These are phyloP conservation scores for Hoplias malabaricus DNA, from an alignment of 2,113 vertebrate species.

Conservation along the genomic window DNA sequence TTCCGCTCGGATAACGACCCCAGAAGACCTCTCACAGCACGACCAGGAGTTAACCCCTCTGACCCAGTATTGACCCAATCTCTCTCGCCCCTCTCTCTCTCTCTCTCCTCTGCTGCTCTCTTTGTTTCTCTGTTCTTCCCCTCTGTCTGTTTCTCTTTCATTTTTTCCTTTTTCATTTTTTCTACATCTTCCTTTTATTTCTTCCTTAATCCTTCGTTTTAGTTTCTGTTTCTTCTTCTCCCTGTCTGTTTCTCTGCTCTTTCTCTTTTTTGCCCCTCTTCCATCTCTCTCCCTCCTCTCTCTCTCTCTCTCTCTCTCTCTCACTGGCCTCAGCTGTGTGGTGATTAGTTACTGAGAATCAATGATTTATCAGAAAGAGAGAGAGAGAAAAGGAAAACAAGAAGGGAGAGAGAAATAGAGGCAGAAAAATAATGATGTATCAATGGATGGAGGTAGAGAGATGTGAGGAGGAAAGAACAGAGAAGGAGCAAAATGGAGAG, in stretches of 20 bases:
- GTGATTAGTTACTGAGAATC: slow-evolving; percentile 42
- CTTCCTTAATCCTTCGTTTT: too few relatives aligned
- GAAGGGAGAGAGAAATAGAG: background rate
- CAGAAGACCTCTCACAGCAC: slow-evolving; percentile 56
- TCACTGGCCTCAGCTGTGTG: slow-evolving; percentile 32
- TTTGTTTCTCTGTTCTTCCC: background rate
- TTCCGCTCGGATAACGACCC: slow-evolving; percentile 73
- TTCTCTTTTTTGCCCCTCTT: background rate
- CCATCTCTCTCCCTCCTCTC: background rate
- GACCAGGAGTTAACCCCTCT: slow-evolving; percentile 44
- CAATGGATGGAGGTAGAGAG: too few relatives aligned
- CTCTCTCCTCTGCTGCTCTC: background rate
- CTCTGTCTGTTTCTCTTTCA: background rate
- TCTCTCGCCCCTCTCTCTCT: slow-evolving; percentile 37
- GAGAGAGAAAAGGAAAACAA: background rate
- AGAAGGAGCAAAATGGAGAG: too few relatives aligned
- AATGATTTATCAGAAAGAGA: background rate
- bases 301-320: slow-evolving; percentile 2
- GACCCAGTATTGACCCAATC: slow-evolving; percentile 66
- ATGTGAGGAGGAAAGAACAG: too few relatives aligned
- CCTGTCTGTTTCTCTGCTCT: background rate
- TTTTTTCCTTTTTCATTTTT: background rate
- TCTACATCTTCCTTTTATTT: background rate
- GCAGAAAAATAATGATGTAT: too few relatives aligned
- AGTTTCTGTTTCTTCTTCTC: background rate